A percentile compares a stretch with the other conserved stretches of the same genome.
phyloP scores from a whole-genome alignment of 2,888 invertebrate species.

The Anthophora plumipes region DNA sequence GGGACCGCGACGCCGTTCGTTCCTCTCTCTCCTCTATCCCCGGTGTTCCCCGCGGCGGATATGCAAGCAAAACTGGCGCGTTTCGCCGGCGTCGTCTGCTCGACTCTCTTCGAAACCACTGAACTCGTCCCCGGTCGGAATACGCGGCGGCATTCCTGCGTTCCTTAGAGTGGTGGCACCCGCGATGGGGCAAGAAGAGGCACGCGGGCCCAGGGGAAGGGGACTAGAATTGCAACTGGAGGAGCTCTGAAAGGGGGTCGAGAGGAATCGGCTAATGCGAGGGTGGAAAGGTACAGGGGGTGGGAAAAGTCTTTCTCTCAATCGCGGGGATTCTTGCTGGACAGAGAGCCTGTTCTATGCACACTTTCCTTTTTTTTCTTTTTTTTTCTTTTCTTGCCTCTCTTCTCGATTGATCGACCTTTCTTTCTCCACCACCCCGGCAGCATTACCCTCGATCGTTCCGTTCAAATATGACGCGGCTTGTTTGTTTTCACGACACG shows the following conservation, averaged over 20 bases:
- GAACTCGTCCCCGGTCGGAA: constrained; percentile 74
- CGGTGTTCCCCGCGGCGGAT: constrained; percentile 27
- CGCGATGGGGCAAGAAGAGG: constrained; percentile 45
- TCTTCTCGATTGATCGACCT: constrained; percentile 20
- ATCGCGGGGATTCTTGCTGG: constrained; percentile 42
- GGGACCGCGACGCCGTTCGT: constrained; percentile 14
- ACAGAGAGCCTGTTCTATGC: constrained; percentile 54
- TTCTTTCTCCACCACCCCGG: constrained; percentile 6
- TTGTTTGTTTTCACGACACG: constrained; percentile 23
- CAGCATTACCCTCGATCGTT: constrained; percentile 22
- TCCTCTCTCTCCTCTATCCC: not conserved
- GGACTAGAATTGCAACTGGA: constrained; percentile 18
- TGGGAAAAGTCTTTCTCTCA: constrained; percentile 61
- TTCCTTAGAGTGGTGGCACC: constrained; percentile 61
- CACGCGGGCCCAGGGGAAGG: constrained; percentile 30
- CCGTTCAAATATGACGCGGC: constrained; percentile 28
- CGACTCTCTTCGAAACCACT: constrained; percentile 77
- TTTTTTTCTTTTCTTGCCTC: not conserved
- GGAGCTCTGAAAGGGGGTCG: constrained; percentile 44
- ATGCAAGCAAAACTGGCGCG: constrained; percentile 48
- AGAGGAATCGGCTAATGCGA: constrained; percentile 40
- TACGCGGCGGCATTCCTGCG: constrained; percentile 66
- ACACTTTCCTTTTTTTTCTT: too few species aligned
- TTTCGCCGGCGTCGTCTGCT: constrained; percentile 63
- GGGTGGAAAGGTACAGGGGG: constrained; percentile 61